A percentile compares a stretch with the other conserved stretches of the same genome.
Conservation (phyloP, 2,888 invertebrate species). For the Andrena flavipes region DNA sequence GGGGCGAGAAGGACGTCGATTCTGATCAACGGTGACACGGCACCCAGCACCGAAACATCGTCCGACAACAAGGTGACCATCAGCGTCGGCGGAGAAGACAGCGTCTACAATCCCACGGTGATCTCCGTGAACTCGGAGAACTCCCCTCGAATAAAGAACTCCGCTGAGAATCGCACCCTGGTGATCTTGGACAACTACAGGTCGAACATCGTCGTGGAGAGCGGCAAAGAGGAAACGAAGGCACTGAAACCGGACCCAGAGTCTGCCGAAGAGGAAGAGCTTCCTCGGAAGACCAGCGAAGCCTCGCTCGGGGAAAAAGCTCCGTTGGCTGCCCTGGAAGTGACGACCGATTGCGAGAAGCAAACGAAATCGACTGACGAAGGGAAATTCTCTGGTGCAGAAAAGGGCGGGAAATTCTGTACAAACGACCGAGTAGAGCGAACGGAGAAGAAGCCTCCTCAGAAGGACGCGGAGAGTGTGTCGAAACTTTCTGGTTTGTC, state of each 20-base stretch:
- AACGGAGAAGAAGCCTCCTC: slow-evolving; percentile 34
- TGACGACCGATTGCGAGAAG: slow-evolving; percentile 29
- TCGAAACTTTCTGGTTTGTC: slow-evolving; percentile 61
- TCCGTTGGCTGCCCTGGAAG: not conserved
- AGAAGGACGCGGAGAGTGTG: slow-evolving; percentile 50
- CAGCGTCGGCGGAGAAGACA: slow-evolving; percentile 84
- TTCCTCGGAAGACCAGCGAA: not conserved
- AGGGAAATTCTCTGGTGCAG: slow-evolving; percentile 1
- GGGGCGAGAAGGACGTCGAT: slow-evolving; percentile 89
- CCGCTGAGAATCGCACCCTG: slow-evolving; percentile 80
- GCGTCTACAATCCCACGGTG: slow-evolving; percentile 82
- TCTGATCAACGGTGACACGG: slow-evolving; percentile 78
- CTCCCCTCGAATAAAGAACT: slow-evolving; percentile 74
- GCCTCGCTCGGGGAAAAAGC: not conserved
- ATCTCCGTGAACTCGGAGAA: slow-evolving; percentile 80
- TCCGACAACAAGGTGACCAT: slow-evolving; percentile 85
- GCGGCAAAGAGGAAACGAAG: slow-evolving; percentile 43
- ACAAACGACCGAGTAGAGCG: slow-evolving; percentile 25
- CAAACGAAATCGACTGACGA: slow-evolving; percentile 35
- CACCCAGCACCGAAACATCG: slow-evolving; percentile 51
- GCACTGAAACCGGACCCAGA: not conserved
- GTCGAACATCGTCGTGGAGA: slow-evolving; percentile 81
- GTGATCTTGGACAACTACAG: slow-evolving; percentile 83
- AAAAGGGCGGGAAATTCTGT: slow-evolving; percentile 25
- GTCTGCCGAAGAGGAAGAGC: slow-evolving; percentile 1